A percentile compares a stretch with the other conserved stretches of the same genome.
phyloP scores from a whole-genome alignment of 2,888 invertebrate genomes.

The Spodoptera picta region DNA sequence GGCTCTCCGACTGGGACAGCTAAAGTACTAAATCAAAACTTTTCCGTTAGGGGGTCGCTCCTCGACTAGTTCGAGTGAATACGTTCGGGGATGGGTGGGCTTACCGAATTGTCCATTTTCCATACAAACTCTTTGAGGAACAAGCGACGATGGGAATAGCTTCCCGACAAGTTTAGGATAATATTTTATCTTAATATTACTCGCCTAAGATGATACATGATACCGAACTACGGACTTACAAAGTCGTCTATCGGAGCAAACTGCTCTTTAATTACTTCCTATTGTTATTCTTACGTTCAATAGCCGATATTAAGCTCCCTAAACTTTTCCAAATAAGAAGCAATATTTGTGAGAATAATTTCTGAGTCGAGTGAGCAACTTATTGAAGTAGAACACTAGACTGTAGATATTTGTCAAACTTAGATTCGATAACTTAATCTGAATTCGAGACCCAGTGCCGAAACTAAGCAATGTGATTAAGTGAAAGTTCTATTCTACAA shows the following conservation, averaged over 20 bases:
- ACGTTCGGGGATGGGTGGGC: conserved; percentile 71
- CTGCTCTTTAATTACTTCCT: conserved; percentile 42
- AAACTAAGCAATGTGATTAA: conserved; percentile 57
- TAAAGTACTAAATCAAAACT: conserved; percentile 88
- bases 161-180: conserved; percentile 61
- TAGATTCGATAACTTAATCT: conserved; percentile 47
- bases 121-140: conserved; percentile 72
- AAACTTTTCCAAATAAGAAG: conserved; percentile 40
- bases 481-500: conserved; percentile 39
- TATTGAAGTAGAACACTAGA: conserved; percentile 20
- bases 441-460: conserved; percentile 22
- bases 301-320: conserved; percentile 29
- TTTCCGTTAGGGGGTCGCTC: conserved; percentile 76
- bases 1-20: conserved; percentile 80
- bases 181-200: conserved; percentile 64
- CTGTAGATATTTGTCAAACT: conserved; percentile 44
- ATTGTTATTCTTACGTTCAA: conserved; percentile 38
- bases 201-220: conserved; percentile 51
- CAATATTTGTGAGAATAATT: conserved; percentile 44
- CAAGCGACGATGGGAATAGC: conserved; percentile 64
- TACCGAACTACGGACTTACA: conserved; percentile 15
- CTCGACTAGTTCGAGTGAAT: conserved; percentile 79
- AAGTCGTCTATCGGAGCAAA: conserved; percentile 34
- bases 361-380: conserved; percentile 32
- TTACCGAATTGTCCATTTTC: conserved; percentile 73